Base-by-base conservation (phyloP, 2,888 invertebrate genomes). In the Hirtodrosophila cameraria region DNA sequence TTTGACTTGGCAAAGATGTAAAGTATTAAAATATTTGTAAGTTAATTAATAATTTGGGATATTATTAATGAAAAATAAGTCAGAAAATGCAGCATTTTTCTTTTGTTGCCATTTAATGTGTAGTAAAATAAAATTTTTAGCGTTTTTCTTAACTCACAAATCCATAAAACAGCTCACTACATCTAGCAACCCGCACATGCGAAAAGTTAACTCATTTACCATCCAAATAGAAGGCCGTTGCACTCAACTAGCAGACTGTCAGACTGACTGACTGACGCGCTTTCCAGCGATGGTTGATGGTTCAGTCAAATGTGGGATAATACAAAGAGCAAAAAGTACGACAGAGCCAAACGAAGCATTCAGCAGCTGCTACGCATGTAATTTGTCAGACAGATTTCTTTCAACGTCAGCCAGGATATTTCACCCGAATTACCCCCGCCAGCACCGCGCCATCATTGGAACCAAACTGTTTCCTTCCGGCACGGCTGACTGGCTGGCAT, bases 331-430 rank as follows among this genome's bases (percentile, higher is more conserved):
- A 66, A 42, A 52, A 58, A 58, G 60, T 39, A 54, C 62, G 39
- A 45, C 25, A 57, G 43, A 31, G 33, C 36, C 49, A 60, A 60
- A 52, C 50, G 45, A 50, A 80, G 77, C 73, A 62, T 64, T 79
- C 78, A 78, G 57, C 82, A 81, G 67, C 75, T 81, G 78, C 60
- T 79, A 69, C 59, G 66, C 80, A 65, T 83, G 70, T 79, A 86
- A 86, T 83, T 86, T 80, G 84, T 83, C 86, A 79, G 86, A 82
- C 71, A 82, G 83, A 80, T 80, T 85, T 75, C 79, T 61, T 82
- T 78, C 59, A 64, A 64, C 75, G 55, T 39, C 62, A 25, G 31
- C 6, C 39, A 16, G 63, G 60, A 53, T 60, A 41, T 25, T 39
- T 30, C 23, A 33, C 27, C 28, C 28, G 8, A 7, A 2, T n/a